Evolutionary conservation across 1,140 invertebrate genomes (phyloP), one percentile per base, ranked within the genome.

Genomic region (Epicauta chinensis): DNA sequence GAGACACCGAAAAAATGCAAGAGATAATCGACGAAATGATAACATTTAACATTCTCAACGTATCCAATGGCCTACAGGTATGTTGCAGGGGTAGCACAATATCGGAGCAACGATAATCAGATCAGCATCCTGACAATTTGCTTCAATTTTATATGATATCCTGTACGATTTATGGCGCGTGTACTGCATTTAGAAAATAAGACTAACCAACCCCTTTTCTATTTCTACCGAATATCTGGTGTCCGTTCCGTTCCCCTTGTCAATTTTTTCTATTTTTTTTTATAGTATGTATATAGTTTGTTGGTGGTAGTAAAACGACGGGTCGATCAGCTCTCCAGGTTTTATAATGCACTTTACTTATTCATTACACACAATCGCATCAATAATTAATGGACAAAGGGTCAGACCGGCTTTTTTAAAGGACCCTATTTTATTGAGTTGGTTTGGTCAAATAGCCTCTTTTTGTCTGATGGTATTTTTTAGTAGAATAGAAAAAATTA

Each of bases 351-450:
- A 59, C 60, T 59, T 69, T 66, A 69, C 59, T 69, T 69, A 69
- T 69, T 69, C 67, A 69, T 69, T 61, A 63, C 66, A 65, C 65
- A 69, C 67, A 69, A 69, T 69, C 67, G 64, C 60, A 58, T 69
- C 58, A 68, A 68, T 67, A 64, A 69, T 69, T 69, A 66, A 69
- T 68, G 63, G 68, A 63, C 39, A 42, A 58, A 60, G 65, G 65
- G 65, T 66, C 65, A 67, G 61, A 59, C 55, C 51, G 53, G 55
- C 61, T 59, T 61, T 68, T 65, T 62, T 61, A 63, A 65, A 64
- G 53, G 61, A 61, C 64, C 66, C 64, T 60, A 66, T 62, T 67
- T 67, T 68, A 70, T 70, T 62, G 66, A 64, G 60, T 64, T 67
- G 61, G 59, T 57, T 64, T 60, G 53, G 54, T 12, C 65, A 64